Base-by-base conservation (phyloP, 1,140 invertebrate species). In the Mamestra configurata region DNA sequence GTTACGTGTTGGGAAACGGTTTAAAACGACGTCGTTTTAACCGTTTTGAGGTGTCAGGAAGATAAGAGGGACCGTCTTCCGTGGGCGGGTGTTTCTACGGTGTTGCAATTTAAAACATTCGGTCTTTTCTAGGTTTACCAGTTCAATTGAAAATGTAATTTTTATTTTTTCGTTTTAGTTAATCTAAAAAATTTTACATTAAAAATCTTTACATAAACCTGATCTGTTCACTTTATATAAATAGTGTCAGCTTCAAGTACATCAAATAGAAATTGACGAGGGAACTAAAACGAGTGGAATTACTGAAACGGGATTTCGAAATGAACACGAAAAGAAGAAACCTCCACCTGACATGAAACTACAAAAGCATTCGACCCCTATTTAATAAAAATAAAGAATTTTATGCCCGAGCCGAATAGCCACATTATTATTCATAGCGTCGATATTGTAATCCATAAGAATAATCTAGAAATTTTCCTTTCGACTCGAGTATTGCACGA, bases 391-490 rank as follows among this genome's bases (percentile, higher is more conserved):
- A 24, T 24, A 68, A 68, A 68, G 64, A 24, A 68, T 68, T 68
- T 68, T 46, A 46, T 68, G 1, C 22, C 40, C 1, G 22, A 8
- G 59, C 27, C 13, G 61, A 43, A 43, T 43, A 66, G 61, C 8
- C 15, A 46, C 64, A 68, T 68, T 68, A 22, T 68, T 68, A 71
- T 51, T 71, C 46, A 59, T 75, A 61, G 73, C 68, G 8, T 35
- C 55, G 57, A 76, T 76, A 76, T 55, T 57, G 51, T 73, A 71
- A 71, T 37, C 61, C 66, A 46, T 46, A 59, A 27, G 55, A 76
- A 76, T 61, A 64, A 61, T 76, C 73, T 76, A 76, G 57, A 76
- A 76, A 64, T 64, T 49, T 64, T 61, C 55, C 73, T 76, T 76
- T 61, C 37, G 53, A 31, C 46, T 73, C 57, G 71, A 75, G 71